Percentiles rank a stretch among this genome's conserved stretches.
These are phyloP conservation scores for Leucozona laternaria DNA, from an alignment of 2,888 invertebrate genomes.

Conservation along the genomic window DNA sequence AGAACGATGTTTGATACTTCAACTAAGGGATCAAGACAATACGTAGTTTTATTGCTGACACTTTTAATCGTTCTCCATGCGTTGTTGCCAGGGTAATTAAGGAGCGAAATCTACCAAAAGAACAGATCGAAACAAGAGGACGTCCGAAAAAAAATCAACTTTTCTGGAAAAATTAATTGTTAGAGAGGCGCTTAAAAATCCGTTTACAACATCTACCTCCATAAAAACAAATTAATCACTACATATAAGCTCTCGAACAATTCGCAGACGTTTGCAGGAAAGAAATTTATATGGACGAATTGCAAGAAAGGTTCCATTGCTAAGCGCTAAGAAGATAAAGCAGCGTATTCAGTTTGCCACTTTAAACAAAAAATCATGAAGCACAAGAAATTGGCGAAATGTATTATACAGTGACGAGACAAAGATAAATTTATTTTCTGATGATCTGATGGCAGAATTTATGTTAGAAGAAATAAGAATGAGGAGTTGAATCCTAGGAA, in stretches of 20 bases:
- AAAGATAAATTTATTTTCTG: constrained; percentile 30
- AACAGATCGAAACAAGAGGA: constrained; percentile 1
- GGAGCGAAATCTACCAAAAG: no score
- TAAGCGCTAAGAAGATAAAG: constrained; percentile 12
- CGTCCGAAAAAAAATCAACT: not conserved
- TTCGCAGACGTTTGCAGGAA: constrained; percentile 18
- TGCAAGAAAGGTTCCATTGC: constrained; percentile 5
- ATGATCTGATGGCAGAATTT: constrained; percentile 7
- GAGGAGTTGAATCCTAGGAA: not conserved
- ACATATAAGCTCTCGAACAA: constrained; percentile 4
- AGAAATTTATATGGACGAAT: constrained; percentile 14
- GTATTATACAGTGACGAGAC: constrained; percentile 25
- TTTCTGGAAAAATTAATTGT: constrained; percentile 1
- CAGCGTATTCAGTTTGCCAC: constrained; percentile 16
- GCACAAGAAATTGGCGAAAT: constrained; percentile 14
- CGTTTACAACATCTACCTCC: constrained; percentile 17
- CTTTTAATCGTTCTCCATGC: no score
- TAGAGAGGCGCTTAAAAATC: constrained; percentile 20
- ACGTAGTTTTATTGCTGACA: no score
- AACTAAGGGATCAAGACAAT: no score
- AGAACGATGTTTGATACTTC: no score
- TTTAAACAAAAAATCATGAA: constrained; percentile 1
- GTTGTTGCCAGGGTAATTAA: no score
- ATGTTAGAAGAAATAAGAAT: not conserved
- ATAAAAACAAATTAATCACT: constrained; percentile 22